A percentile compares a stretch with the other conserved stretches of the same genome.
Evolutionary conservation across 2,797 vertebrate species (phyloP).

Genomic region (Megaceryle alcyon): DNA sequence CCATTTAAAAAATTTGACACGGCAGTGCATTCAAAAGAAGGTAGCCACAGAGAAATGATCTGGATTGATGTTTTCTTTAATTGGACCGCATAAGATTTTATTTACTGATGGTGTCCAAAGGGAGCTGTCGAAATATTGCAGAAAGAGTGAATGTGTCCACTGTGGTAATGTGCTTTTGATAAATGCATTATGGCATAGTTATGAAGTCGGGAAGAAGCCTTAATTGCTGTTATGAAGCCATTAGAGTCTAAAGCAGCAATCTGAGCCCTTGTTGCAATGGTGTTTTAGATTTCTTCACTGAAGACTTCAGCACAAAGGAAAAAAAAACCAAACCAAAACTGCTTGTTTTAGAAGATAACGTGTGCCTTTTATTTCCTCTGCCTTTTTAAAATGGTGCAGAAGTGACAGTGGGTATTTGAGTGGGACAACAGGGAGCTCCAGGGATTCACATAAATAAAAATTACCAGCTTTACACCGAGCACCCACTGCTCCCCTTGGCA

Average conservation of each 20-base stretch:
- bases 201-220: constrained; percentile 54
- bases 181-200: constrained; percentile 57
- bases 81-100: constrained; percentile 40
- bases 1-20: background rate
- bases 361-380: constrained; percentile 28
- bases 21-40: background rate
- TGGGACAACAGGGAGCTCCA: background rate
- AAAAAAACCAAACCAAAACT: background rate
- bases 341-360: constrained; percentile 33
- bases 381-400: background rate
- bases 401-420: background rate
- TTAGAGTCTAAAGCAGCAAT: constrained; percentile 55
- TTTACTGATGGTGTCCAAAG: constrained; percentile 48
- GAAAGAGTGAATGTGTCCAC: constrained; percentile 31
- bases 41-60: background rate
- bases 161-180: constrained; percentile 62
- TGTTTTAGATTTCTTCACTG: constrained; percentile 7
- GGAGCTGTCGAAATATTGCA: constrained; percentile 31
- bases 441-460: background rate
- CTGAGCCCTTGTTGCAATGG: constrained; percentile 28
- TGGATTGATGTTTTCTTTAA: constrained; percentile 50
- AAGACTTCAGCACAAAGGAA: background rate
- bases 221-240: constrained; percentile 65
- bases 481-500: accelerated
- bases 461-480: background rate